phyloP scores from a whole-genome alignment of 2,888 invertebrate species.

The Clanis bilineata region DNA sequence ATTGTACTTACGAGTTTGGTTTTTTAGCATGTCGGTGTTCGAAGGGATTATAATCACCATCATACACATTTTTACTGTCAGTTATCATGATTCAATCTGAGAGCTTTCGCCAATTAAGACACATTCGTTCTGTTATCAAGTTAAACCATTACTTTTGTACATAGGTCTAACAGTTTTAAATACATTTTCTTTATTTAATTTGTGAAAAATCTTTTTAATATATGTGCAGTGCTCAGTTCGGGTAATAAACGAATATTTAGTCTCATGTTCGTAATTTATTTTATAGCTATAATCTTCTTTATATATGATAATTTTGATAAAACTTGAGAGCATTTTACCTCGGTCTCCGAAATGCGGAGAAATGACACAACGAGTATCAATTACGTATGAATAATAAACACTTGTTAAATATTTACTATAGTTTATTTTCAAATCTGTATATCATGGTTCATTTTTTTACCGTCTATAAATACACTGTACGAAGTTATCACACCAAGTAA shows the following conservation, averaged over 20 bases:
- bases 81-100: background rate
- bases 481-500: too few relatives aligned
- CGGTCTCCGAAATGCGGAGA: background rate
- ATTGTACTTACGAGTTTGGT: slow-evolving; percentile 66
- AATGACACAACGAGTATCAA: background rate
- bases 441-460: too few relatives aligned
- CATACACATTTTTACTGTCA: slow-evolving; percentile 24
- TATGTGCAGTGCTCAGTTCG: background rate
- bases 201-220: too few relatives aligned
- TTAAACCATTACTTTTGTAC: too few relatives aligned
- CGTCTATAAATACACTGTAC: too few relatives aligned
- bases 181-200: too few relatives aligned
- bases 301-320: slow-evolving; percentile 28
- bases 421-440: background rate
- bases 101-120: too few relatives aligned
- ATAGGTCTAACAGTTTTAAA: too few relatives aligned
- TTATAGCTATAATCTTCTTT: slow-evolving; percentile 31
- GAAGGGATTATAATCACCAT: slow-evolving; percentile 60
- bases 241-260: slow-evolving; percentile 18
- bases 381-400: background rate
- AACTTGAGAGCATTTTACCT: slow-evolving; percentile 13
- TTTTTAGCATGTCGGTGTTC: slow-evolving; percentile 63
- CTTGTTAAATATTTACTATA: background rate
- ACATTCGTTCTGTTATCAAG: too few relatives aligned
- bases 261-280: slow-evolving; percentile 26